Evolutionary conservation across 2,888 invertebrate genomes (phyloP).

Genomic region (Pseudeuparius sepicola): DNA sequence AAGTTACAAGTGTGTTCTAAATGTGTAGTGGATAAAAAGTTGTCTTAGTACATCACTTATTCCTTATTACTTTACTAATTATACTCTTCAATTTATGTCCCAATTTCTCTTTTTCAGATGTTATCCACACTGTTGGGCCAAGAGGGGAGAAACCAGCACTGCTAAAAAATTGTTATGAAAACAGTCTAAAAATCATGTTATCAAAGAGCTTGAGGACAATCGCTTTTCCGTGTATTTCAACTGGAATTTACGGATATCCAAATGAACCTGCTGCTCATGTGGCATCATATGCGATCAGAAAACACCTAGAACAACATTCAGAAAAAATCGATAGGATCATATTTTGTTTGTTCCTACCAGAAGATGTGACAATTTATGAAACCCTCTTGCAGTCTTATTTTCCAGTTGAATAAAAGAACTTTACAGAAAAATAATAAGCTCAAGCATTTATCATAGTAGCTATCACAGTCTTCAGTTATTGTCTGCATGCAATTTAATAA

Average conservation of each 20-base stretch:
- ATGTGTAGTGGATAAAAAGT: too few relatives aligned
- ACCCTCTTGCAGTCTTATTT: conserved; percentile 63
- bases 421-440: too few relatives aligned
- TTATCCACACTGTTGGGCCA: conserved; percentile 87
- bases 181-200: conserved; percentile 48
- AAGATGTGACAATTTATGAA: conserved; percentile 65
- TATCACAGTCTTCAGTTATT: too few relatives aligned
- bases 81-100: conserved; percentile 1
- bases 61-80: too few relatives aligned
- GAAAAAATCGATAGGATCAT: conserved; percentile 61
- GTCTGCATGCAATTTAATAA: too few relatives aligned
- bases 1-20: too few relatives aligned
- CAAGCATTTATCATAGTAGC: too few relatives aligned
- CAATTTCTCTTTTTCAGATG: conserved; percentile 48
- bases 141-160: conserved; percentile 56
- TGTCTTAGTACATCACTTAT: too few relatives aligned
- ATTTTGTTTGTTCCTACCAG: conserved; percentile 67
- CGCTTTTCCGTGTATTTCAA: conserved; percentile 86
- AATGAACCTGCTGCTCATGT: conserved; percentile 66
- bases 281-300: conserved; percentile 56
- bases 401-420: conserved; percentile 43
- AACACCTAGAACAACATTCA: conserved; percentile 46
- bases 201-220: conserved; percentile 52
- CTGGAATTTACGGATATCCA: conserved; percentile 86
- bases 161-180: conserved; percentile 61